Evolutionary conservation across 2,888 invertebrate species (phyloP).

Genomic region (Cheilosia scutellata): DNA sequence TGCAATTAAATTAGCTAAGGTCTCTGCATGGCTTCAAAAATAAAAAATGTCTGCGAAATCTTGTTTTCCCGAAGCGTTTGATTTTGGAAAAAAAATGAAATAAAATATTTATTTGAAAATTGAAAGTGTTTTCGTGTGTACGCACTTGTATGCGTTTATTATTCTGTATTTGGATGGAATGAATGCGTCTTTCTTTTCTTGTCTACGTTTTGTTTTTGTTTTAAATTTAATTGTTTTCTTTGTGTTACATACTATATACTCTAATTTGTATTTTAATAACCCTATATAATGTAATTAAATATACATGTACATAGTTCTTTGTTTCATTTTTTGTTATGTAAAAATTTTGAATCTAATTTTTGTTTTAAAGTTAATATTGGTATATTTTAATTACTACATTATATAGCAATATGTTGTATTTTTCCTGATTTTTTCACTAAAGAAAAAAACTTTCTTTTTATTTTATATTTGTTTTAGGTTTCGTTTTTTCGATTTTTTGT

Average conservation of each 20-base stretch:
- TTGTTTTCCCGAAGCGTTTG: constrained; percentile 59
- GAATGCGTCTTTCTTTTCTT: constrained; percentile 70
- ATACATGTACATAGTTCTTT: constrained; percentile 66
- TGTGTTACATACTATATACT: constrained; percentile 63
- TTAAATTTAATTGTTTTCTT: constrained; percentile 70
- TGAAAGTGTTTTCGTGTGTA: constrained; percentile 41
- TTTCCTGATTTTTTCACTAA: constrained; percentile 69
- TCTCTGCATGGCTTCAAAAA: constrained; percentile 45
- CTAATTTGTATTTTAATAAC: constrained; percentile 71
- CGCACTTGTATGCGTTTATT: constrained; percentile 71
- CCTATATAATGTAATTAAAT: constrained; percentile 75
- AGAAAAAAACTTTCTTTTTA: constrained; percentile 40
- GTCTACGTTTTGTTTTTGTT: constrained; percentile 50
- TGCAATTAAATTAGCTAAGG: constrained; percentile 40
- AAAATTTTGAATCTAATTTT: constrained; percentile 73
- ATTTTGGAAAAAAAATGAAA: constrained; percentile 12
- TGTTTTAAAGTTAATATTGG: constrained; percentile 57
- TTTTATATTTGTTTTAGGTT: constrained; percentile 41
- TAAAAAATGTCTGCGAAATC: constrained; percentile 41
- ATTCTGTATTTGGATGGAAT: constrained; percentile 76
- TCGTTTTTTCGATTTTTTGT: constrained; percentile 53
- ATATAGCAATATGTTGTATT: constrained; percentile 57
- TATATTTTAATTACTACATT: constrained; percentile 58
- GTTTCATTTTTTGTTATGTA: constrained; percentile 66
- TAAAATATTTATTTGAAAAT: constrained; percentile 24